Percentiles rank a stretch among this genome's conserved stretches.
Evolutionary conservation across 2,888 invertebrate species (phyloP).

Genomic region (Drosophila engyochracea): DNA sequence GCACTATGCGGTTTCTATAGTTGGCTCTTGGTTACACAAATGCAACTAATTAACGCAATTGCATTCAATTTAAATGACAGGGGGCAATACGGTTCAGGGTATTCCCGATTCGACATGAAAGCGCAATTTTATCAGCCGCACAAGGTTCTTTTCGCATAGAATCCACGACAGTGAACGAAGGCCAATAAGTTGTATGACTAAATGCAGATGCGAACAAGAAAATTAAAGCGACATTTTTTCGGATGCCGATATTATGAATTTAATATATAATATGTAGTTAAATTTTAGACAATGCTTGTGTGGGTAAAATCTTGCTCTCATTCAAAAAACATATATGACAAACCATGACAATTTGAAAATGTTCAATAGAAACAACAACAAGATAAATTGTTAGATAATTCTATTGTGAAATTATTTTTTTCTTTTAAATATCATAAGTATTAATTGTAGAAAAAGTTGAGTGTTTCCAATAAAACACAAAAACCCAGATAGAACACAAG

Average conservation of each 20-base stretch:
- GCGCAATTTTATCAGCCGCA: conserved; percentile 8
- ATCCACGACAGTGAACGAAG: conserved; percentile 1
- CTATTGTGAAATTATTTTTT: not conserved
- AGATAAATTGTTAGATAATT: not conserved
- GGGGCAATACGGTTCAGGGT: conserved; percentile 8
- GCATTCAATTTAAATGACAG: not conserved
- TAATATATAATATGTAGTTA: not conserved
- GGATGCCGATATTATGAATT: not conserved
- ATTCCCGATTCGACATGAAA: conserved; percentile 10
- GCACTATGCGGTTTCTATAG: not conserved
- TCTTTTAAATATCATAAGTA: not conserved
- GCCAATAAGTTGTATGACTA: conserved; percentile 3
- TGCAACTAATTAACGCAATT: conserved; percentile 32
- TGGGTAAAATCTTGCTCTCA: not conserved
- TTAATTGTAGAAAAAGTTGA: not conserved
- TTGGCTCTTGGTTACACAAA: not conserved
- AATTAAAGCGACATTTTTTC: not conserved
- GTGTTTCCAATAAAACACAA: not conserved
- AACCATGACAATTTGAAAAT: not conserved
- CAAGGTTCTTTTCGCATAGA: conserved; percentile 4
- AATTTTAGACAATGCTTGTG: not conserved
- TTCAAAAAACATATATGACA: not conserved
- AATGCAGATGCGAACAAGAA: not conserved
- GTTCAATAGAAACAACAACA: not conserved
- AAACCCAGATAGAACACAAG: not conserved